Conservation (phyloP, 2,888 invertebrate genomes). For the Drosophila aldrichi region DNA sequence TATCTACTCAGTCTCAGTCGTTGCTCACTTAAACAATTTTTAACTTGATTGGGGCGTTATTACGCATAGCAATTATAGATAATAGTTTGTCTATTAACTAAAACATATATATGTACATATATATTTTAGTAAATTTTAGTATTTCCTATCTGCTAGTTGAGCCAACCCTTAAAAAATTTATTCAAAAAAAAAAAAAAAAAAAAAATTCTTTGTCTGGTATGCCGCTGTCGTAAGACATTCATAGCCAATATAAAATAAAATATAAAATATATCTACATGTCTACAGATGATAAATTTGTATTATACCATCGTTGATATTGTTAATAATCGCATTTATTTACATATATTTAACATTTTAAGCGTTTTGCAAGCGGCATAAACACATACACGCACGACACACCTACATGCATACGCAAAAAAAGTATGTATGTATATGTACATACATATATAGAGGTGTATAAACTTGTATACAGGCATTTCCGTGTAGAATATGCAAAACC, state of each 20-base stretch:
- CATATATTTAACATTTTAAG: conserved; percentile 4
- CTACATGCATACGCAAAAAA: conserved; percentile 15
- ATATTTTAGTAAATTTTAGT: neutral
- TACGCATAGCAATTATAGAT: neutral
- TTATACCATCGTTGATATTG: neutral
- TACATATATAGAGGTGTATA: conserved; percentile 21
- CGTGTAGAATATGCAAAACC: conserved; percentile 31
- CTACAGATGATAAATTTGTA: neutral
- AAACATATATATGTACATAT: too few relatives aligned
- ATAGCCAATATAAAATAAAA: neutral
- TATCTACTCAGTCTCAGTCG: neutral
- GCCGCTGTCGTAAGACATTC: neutral
- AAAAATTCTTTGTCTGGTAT: conserved; percentile 13
- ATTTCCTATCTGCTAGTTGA: conserved; percentile 4
- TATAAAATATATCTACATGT: neutral
- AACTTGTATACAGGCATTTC: conserved; percentile 31
- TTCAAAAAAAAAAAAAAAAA: neutral
- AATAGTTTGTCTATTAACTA: neutral
- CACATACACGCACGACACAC: conserved; percentile 10
- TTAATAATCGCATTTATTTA: conserved; percentile 9
- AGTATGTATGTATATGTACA: conserved; percentile 8
- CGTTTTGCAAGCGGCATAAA: conserved; percentile 23
- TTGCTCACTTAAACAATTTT: neutral
- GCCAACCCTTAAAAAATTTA: neutral
- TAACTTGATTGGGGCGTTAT: neutral